Base-by-base conservation (phyloP, 2,888 invertebrate genomes). In the Diabrotica balteata region DNA sequence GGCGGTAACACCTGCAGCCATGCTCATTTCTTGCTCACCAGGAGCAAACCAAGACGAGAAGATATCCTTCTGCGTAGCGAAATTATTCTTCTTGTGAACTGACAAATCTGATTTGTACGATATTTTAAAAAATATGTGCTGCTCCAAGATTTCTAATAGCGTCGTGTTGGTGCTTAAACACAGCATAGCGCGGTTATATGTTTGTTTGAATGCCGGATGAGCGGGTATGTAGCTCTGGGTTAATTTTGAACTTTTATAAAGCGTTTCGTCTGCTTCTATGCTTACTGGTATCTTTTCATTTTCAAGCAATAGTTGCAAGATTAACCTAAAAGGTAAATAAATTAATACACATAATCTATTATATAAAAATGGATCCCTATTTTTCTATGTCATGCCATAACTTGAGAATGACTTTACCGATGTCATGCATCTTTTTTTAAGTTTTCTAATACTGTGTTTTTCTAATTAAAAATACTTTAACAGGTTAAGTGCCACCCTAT, bases 1-100 rank as follows among this genome's bases (percentile, higher is more conserved):
- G 61, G 95, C 95, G 17, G 93, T 93, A 70, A 93, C 91, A 60
- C 93, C 94, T 59, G 95, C 95, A 8, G 94, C 93, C 66, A 94
- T 90, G 76, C 93, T 93, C 73, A 88, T 85, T 67, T 86, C 85
- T 3, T 85, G 84, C 73, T 85, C 82, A 63, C 84, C 84, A 11
- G 80, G 78, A 8, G 84, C 83, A 52, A 86, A 86, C 71, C 84
- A 81, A 54, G 86, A 79, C 67, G 82, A 83, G 62, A 81, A 75
- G 9, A 79, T 68, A 57, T 81, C 80, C 51, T 74, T 75, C 54
- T 73, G 75, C 7, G 72, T 64, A n/a, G 64, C 53, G 11, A 66
- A 63, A 6, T 70, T 52, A 7, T 72, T 54, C 66, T 76, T 76
- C 47, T 76, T 77, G n/a, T 61, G 68, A 4, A 72, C 50, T 17